Base-by-base conservation (phyloP, 2,888 invertebrate species). In the Andrena fulva region DNA sequence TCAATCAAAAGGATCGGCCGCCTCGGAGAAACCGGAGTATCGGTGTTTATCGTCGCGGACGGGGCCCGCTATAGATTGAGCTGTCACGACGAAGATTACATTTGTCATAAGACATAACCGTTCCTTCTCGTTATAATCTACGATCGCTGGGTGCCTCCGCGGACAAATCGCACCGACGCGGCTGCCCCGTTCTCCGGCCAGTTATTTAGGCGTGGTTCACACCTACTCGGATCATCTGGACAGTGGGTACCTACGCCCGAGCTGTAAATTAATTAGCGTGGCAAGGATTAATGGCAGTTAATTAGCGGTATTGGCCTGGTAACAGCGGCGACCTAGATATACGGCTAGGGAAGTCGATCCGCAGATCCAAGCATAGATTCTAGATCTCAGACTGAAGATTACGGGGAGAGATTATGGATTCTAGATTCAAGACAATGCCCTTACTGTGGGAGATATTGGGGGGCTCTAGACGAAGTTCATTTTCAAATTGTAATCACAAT, bases 101-200 rank as follows among this genome's bases (percentile, higher is more conserved):
- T 91, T 91, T 90, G 91, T 91, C 91, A 87, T 91, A 91, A 91
- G 87, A 86, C 87, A 88, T 87, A 89, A 88, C 83, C 77, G 80
- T 85, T 66, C 80, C 63, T 72, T 66, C 16, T 66, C 71, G 79
- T 70, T 66, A 64, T 81, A 87, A 86, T 88, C 89, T 89, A 72
- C 72, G 84, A 89, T 89, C 85, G 73, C 31, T 52, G 42, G 60
- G 42, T 62, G 66, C 77, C 75, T 60, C 63, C 60, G 24, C 42
- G 67, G 54, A 84, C 77, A 82, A 78, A 85, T 76, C 72, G 35
- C 42, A 42, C 62, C 74, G 42, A 70, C 56, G 68, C 78, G 60
- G 69, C 69, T 64, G 54, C 62, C 52, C 60, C 63, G 63, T 52
- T 35, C 62, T 50, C 4, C 56, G 56, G 77, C 50, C 50, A 52